These are phyloP conservation scores for Watsonalla cultraria DNA, from an alignment of 2,888 invertebrate species.

Conservation along the genomic window DNA sequence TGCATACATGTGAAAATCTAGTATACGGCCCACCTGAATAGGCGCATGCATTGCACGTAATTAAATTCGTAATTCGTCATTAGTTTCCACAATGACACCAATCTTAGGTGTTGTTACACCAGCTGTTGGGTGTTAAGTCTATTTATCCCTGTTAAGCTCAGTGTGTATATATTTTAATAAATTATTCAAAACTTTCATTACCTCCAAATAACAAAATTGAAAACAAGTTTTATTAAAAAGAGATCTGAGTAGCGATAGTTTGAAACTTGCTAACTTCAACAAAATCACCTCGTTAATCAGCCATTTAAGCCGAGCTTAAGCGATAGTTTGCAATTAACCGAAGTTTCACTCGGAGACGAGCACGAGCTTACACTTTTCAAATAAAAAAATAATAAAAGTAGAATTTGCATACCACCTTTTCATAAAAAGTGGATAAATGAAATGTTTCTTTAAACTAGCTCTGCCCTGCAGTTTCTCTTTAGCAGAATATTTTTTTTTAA, in stretches of 20 bases:
- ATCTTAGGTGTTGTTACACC: no score
- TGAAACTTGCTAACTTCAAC: slow-evolving; percentile 34
- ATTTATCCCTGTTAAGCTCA: no score
- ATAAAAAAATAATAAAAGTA: neutral
- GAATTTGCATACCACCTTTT: neutral
- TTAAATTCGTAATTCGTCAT: no score
- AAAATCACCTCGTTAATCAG: slow-evolving; percentile 55
- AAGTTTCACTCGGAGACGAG: slow-evolving; percentile 31
- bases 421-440: neutral
- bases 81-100: no score
- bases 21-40: no score
- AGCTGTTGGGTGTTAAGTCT: no score
- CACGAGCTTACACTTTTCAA: neutral
- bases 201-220: slow-evolving; percentile 13
- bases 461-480: no score
- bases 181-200: no score
- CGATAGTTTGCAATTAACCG: slow-evolving; percentile 50
- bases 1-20: no score
- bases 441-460: neutral
- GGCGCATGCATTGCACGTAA: no score
- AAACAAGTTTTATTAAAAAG: slow-evolving; percentile 17
- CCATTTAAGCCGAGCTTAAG: slow-evolving; percentile 52
- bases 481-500: no score
- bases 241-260: slow-evolving; percentile 25
- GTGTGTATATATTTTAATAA: no score